A percentile compares a stretch with the other conserved stretches of the same genome.
Evolutionary conservation across 2,888 invertebrate species (phyloP).

Genomic region (Polia nebulosa): DNA sequence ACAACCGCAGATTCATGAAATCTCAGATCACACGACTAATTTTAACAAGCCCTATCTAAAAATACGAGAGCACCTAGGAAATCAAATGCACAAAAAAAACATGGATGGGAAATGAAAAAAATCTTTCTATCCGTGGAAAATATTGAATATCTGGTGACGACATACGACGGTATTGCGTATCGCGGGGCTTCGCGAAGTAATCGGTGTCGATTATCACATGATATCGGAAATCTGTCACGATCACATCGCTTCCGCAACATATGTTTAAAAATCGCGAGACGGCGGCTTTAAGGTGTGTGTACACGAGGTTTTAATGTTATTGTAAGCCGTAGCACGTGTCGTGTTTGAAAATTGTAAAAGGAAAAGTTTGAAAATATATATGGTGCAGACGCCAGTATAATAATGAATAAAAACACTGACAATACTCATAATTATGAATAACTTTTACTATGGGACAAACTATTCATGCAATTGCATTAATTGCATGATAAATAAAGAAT

Average conservation of each 20-base stretch:
- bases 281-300: conserved; percentile 62
- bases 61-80: conserved; percentile 28
- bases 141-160: conserved; percentile 77
- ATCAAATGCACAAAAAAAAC: conserved; percentile 41
- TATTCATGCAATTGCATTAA: too few relatives aligned
- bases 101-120: conserved; percentile 48
- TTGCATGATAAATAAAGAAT: too few relatives aligned
- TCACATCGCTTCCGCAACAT: conserved; percentile 84
- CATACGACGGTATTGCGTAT: conserved; percentile 72
- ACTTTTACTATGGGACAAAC: too few relatives aligned
- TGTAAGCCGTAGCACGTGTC: background rate
- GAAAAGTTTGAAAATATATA: too few relatives aligned
- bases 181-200: conserved; percentile 85
- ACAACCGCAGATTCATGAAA: background rate
- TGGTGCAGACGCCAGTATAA: too few relatives aligned
- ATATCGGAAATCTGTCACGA: conserved; percentile 89
- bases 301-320: conserved; percentile 48
- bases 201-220: conserved; percentile 86
- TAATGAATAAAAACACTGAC: too few relatives aligned
- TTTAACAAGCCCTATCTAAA: conserved; percentile 20
- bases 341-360: too few relatives aligned
- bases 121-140: conserved; percentile 57
- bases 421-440: too few relatives aligned
- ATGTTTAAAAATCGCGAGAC: conserved; percentile 82
- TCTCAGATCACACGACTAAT: background rate